Evolutionary conservation across 2,888 invertebrate species (phyloP).

Genomic region (Heliconius aoede): DNA sequence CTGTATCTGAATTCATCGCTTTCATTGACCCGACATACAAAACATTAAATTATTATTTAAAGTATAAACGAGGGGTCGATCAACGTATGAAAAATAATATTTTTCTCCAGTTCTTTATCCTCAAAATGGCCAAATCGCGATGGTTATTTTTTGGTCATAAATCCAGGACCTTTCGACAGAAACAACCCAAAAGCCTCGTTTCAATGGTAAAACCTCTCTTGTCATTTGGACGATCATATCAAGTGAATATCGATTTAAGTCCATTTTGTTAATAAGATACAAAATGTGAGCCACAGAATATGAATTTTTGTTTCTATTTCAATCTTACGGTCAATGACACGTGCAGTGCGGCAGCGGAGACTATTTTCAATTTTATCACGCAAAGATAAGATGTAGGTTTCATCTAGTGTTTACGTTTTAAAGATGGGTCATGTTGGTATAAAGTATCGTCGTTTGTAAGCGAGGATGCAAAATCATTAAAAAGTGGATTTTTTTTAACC

Average conservation of each 20-base stretch:
- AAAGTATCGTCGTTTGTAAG: neutral
- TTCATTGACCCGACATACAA: slow-evolving; percentile 22
- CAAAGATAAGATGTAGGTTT: slow-evolving; percentile 21
- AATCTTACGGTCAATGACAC: slow-evolving; percentile 42
- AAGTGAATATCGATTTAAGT: neutral
- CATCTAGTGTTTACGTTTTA: slow-evolving; percentile 20
- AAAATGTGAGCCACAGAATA: slow-evolving; percentile 11
- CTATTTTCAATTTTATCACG: slow-evolving; percentile 25
- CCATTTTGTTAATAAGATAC: neutral
- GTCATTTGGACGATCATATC: neutral
- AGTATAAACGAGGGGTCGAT: slow-evolving; percentile 9
- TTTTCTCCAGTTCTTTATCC: neutral
- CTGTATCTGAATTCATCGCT: slow-evolving; percentile 6
- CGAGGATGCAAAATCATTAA: neutral
- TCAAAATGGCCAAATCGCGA: neutral
- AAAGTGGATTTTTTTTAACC: too few species aligned
- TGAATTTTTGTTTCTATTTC: slow-evolving; percentile 38
- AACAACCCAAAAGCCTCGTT: slow-evolving; percentile 1
- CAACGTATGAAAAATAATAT: slow-evolving; percentile 17
- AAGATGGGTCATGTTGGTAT: slow-evolving; percentile 20
- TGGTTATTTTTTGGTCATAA: neutral
- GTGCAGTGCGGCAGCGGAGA: slow-evolving; percentile 1
- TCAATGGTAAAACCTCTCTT: neutral
- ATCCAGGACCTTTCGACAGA: neutral
- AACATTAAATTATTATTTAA: slow-evolving; percentile 16